These are phyloP conservation scores for Conistra vaccinii DNA, from an alignment of 2,888 invertebrate species.

Conservation along the genomic window DNA sequence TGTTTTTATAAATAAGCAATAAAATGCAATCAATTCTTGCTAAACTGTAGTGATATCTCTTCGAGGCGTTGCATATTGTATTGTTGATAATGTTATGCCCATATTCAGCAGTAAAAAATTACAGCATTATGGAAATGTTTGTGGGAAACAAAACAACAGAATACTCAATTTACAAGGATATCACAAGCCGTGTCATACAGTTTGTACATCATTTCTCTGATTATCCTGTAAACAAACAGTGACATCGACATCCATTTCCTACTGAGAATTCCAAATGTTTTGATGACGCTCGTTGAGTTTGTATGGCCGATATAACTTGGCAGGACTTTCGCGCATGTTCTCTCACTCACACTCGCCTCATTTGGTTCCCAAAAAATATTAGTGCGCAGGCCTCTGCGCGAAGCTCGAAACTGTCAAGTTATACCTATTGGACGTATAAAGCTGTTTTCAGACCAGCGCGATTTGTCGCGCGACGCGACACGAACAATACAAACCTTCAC, in stretches of 20 bases:
- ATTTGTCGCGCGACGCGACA: too few relatives aligned
- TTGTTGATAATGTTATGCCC: too few relatives aligned
- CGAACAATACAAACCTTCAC: too few relatives aligned
- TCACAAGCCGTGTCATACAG: neutral
- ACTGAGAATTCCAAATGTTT: neutral
- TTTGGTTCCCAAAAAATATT: too few relatives aligned
- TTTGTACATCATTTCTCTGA: conserved; percentile 18
- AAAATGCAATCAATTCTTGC: neutral
- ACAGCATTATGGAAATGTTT: neutral
- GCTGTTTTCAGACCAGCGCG: too few relatives aligned
- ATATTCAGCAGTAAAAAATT: neutral
- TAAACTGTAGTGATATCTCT: neutral
- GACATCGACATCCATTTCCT: conserved; percentile 15
- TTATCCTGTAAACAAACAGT: conserved; percentile 32
- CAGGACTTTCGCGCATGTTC: too few relatives aligned
- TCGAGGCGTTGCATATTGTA: neutral
- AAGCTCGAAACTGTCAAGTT: too few relatives aligned
- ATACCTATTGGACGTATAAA: too few relatives aligned
- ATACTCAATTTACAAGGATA: conserved; percentile 13
- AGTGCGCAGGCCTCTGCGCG: too few relatives aligned
- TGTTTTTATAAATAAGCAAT: neutral
- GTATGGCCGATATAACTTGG: too few relatives aligned
- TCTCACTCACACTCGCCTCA: too few relatives aligned
- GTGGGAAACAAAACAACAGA: neutral
- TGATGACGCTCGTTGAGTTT: conserved; percentile 17